Evolutionary conservation across 2,113 vertebrate genomes (phyloP).

Genomic region (Steatornis caripensis): DNA sequence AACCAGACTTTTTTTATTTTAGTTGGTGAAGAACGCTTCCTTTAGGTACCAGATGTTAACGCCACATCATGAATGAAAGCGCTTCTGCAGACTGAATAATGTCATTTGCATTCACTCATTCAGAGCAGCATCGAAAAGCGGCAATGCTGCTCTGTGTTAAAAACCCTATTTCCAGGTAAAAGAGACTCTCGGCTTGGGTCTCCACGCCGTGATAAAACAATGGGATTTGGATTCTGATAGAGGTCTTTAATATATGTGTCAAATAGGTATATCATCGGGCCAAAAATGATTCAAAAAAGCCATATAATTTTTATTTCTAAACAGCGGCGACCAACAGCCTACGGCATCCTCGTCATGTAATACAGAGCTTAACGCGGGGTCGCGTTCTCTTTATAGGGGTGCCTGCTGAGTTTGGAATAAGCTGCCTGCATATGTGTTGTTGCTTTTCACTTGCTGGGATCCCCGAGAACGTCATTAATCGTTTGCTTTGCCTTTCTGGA

Average conservation of each 20-base stretch:
- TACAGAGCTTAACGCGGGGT: fast-evolving
- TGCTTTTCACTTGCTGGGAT: neutral
- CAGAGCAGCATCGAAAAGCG: neutral
- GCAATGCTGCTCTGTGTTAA: neutral
- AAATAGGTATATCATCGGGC: neutral
- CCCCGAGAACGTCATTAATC: neutral
- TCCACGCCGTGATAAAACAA: neutral
- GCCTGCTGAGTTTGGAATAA: neutral
- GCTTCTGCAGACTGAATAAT: neutral
- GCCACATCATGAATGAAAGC: neutral
- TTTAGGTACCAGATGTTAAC: constrained; percentile 22
- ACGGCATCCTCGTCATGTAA: neutral
- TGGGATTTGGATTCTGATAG: neutral
- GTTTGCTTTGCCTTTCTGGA: neutral
- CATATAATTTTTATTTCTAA: neutral
- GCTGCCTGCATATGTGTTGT: neutral
- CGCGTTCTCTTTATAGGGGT: neutral
- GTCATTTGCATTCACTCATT: neutral
- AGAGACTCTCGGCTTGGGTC: neutral
- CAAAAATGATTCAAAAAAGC: neutral
- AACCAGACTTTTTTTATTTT: neutral
- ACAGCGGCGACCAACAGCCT: neutral
- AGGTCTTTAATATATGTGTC: neutral
- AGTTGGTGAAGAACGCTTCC: neutral
- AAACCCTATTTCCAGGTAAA: neutral